A percentile compares a stretch with the other conserved stretches of the same genome.
phyloP scores from a whole-genome alignment of 2,797 vertebrate genomes.

The Molossus molossus region DNA sequence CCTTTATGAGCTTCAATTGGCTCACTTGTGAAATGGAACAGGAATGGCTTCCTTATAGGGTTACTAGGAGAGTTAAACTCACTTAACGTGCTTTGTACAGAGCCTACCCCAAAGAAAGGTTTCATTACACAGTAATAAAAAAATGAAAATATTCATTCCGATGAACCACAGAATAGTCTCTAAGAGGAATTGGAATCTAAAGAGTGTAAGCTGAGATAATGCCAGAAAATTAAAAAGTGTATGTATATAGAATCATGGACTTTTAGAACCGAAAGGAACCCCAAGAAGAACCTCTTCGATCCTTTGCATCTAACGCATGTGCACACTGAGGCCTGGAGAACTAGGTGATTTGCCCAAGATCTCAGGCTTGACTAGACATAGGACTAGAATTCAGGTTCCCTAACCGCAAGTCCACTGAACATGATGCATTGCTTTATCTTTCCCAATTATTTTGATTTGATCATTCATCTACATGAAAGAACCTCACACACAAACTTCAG shows the following conservation, averaged over 20 bases:
- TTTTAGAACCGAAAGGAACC: not conserved
- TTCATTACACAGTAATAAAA: not conserved
- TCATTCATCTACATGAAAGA: not conserved
- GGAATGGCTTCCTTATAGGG: not conserved
- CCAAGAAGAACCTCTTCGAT: not conserved
- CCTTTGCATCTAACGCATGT: not conserved
- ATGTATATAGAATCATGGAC: not conserved
- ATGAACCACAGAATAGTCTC: not conserved
- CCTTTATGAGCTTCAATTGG: not conserved
- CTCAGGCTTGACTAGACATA: not conserved
- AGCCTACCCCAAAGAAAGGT: not conserved
- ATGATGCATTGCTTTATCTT: not conserved
- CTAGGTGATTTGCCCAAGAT: not conserved
- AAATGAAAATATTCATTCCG: conserved; percentile 9
- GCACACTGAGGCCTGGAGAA: not conserved
- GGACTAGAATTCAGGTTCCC: not conserved
- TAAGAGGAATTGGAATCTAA: not conserved
- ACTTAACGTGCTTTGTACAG: not conserved
- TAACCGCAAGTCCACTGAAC: not conserved
- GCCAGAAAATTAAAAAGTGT: not conserved
- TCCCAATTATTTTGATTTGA: not conserved
- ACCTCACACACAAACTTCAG: conserved; percentile 22
- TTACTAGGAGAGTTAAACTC: not conserved
- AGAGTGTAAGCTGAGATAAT: not conserved
- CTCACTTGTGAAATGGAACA: not conserved